These are phyloP conservation scores for Phortica okadai DNA, from an alignment of 2,888 invertebrate species.

Conservation along the genomic window DNA sequence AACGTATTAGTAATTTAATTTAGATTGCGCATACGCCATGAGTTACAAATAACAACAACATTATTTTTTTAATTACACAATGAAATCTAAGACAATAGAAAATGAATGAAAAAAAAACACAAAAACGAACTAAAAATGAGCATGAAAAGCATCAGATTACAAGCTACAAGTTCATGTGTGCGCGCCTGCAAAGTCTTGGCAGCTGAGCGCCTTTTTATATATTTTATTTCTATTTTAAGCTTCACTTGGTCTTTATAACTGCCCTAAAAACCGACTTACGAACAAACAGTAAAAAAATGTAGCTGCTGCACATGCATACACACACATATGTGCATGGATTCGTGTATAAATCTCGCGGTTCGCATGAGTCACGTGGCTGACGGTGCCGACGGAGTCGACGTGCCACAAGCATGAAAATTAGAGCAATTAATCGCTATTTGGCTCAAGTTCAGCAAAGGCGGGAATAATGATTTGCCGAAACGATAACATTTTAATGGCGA, in stretches of 20 bases:
- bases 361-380: slow-evolving; percentile 61
- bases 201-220: not conserved
- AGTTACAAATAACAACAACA: slow-evolving; percentile 44
- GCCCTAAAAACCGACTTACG: slow-evolving; percentile 36
- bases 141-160: slow-evolving; percentile 34
- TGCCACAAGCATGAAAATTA: slow-evolving; percentile 51
- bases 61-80: slow-evolving; percentile 54
- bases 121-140: slow-evolving; percentile 5
- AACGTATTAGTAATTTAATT: slow-evolving; percentile 39
- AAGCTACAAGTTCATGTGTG: slow-evolving; percentile 30
- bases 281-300: slow-evolving; percentile 8
- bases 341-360: slow-evolving; percentile 37
- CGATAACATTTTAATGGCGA: slow-evolving; percentile 14
- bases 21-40: slow-evolving; percentile 57
- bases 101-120: slow-evolving; percentile 32
- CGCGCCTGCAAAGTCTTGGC: not conserved
- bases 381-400: slow-evolving; percentile 37
- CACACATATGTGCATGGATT: slow-evolving; percentile 14
- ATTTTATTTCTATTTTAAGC: not conserved
- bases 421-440: slow-evolving; percentile 60
- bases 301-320: slow-evolving; percentile 9
- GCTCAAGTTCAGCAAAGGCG: slow-evolving; percentile 62
- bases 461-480: not conserved
- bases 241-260: slow-evolving; percentile 14
- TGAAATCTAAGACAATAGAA: slow-evolving; percentile 64